These are phyloP conservation scores for Origma solitaria DNA, from an alignment of 2,113 vertebrate species.

Conservation along the genomic window DNA sequence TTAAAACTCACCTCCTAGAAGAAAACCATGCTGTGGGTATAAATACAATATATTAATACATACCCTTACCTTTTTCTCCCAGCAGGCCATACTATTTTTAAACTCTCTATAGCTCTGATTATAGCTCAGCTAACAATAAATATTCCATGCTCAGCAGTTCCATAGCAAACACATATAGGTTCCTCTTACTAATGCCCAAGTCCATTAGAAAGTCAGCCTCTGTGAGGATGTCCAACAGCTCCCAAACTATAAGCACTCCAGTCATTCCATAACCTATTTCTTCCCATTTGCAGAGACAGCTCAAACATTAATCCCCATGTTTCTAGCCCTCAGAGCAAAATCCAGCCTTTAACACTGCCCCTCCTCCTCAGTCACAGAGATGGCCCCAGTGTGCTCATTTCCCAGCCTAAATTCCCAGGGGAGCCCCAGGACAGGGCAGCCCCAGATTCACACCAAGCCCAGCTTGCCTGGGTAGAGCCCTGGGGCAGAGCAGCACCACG, in stretches of 20 bases:
- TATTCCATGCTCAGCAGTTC: constrained; percentile 24
- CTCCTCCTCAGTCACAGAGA: too few relatives aligned
- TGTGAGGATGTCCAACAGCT: not conserved
- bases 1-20: not conserved
- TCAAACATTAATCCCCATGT: accelerated
- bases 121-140: constrained; percentile 50
- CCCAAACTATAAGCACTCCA: not conserved
- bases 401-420: accelerated
- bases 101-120: constrained; percentile 27
- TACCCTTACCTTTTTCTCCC: constrained; percentile 17
- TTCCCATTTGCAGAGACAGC: not conserved
- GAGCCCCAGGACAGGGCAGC: not conserved
- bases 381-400: accelerated
- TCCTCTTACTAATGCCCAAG: not conserved
- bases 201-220: not conserved
- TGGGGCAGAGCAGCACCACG: not conserved
- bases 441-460: not conserved
- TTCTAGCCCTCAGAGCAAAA: not conserved
- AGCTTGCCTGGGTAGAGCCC: not conserved
- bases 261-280: not conserved
- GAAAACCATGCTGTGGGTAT: not conserved
- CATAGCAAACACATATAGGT: not conserved
- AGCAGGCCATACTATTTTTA: constrained; percentile 60
- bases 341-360: not conserved
- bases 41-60: constrained; percentile 43